A percentile compares a stretch with the other conserved stretches of the same genome.
These are phyloP conservation scores for Drosophila littoralis DNA, from an alignment of 1,140 invertebrate genomes.

Conservation along the genomic window DNA sequence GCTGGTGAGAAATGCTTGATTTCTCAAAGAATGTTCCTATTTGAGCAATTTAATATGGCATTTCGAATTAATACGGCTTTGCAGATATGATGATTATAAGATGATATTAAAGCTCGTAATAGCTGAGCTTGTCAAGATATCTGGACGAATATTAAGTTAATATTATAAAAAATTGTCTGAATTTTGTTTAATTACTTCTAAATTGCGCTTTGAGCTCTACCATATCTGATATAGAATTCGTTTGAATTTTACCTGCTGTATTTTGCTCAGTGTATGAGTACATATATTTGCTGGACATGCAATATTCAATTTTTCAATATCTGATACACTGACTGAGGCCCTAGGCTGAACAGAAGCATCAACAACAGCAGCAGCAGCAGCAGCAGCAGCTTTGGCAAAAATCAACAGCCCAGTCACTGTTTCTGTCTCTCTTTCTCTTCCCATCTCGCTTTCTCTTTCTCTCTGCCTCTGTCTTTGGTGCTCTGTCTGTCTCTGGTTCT, in stretches of 20 bases:
- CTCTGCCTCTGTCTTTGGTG: slow-evolving; percentile 10
- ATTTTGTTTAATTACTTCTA: too few relatives aligned
- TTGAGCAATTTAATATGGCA: too few relatives aligned
- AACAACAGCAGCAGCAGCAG: slow-evolving; percentile 36
- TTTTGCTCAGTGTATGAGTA: slow-evolving; percentile 36
- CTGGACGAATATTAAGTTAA: too few relatives aligned
- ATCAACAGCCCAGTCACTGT: slow-evolving; percentile 63
- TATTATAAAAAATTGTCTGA: too few relatives aligned
- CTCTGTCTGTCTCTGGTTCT: slow-evolving; percentile 23
- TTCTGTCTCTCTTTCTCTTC: neutral
- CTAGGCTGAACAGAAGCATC: slow-evolving; percentile 35
- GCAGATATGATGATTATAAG: too few relatives aligned
- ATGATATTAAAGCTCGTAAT: too few relatives aligned
- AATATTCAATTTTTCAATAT: slow-evolving; percentile 83
- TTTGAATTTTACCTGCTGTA: neutral
- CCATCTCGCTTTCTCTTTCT: neutral
- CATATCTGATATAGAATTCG: too few relatives aligned
- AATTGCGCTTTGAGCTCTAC: too few relatives aligned
- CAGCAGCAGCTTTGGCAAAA: slow-evolving; percentile 66
- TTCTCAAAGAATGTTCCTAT: too few relatives aligned
- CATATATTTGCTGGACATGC: slow-evolving; percentile 60
- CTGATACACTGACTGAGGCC: slow-evolving; percentile 59
- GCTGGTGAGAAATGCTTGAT: too few relatives aligned
- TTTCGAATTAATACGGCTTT: too few relatives aligned
- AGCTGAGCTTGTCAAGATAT: too few relatives aligned